Evolutionary conservation across 2,797 vertebrate species (phyloP).

Genomic region (Propithecus perrieri): DNA sequence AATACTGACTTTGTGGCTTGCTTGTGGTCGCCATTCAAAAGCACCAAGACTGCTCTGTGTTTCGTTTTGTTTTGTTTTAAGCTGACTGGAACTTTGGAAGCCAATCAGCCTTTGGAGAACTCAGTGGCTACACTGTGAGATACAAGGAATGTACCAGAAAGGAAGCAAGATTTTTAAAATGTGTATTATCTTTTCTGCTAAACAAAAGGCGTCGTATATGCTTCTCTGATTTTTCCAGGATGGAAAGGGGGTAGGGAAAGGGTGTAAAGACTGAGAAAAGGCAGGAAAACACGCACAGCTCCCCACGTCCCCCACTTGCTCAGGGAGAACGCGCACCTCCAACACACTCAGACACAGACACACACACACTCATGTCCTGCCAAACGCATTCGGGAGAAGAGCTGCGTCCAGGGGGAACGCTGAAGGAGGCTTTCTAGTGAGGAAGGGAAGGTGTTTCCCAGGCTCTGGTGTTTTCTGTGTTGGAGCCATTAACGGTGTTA

Average conservation of each 20-base stretch:
- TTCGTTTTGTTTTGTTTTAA: slow-evolving; percentile 58
- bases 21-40: slow-evolving; percentile 31
- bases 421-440: background rate
- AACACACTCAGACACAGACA: background rate
- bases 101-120: slow-evolving; percentile 22
- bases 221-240: slow-evolving; percentile 39
- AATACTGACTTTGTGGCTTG: slow-evolving; percentile 52
- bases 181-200: background rate
- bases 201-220: background rate
- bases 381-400: background rate
- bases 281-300: background rate
- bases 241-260: background rate
- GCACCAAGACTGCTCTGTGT: background rate
- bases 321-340: background rate
- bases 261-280: background rate
- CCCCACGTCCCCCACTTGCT: fast-evolving
- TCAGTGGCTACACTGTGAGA: background rate
- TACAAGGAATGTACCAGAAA: slow-evolving; percentile 33
- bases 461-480: slow-evolving; percentile 67
- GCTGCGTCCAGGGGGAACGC: background rate
- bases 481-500: slow-evolving; percentile 72
- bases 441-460: slow-evolving; percentile 2
- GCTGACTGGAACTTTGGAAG: slow-evolving; percentile 29
- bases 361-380: too few relatives aligned
- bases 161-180: slow-evolving; percentile 50